Base-by-base conservation (phyloP, 1,140 invertebrate genomes). In the Drosophila littoralis region DNA sequence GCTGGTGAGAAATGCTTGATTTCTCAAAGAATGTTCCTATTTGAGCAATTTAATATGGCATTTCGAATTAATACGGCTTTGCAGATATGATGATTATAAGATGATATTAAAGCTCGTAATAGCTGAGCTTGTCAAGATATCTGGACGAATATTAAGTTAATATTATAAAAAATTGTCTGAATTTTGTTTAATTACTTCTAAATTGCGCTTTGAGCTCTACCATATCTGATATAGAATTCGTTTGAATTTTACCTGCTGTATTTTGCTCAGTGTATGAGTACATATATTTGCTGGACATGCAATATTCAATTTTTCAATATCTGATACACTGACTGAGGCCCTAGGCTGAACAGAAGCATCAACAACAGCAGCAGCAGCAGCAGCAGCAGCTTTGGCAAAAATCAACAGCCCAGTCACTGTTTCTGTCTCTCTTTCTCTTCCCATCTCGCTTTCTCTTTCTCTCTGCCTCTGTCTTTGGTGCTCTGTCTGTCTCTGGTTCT, bases 251-350 rank as follows among this genome's bases (percentile, higher is more conserved):
- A 13, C n/a, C 7, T 35, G 6, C 9, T 5, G 0, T 22, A 7
- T 28, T 70, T 58, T 9, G 45, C 10, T 22, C 67, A 68, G 75
- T 81, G 75, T 63, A 69, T 52, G 48, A 43, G 15, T 54, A 42
- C 17, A n/a, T 51, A 48, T 55, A 63, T 46, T 70, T 75, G 58
- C 73, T 77, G 68, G 73, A 77, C 84, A 80, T 89, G 84, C 80
- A 88, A 88, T 88, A 88, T 88, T 88, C 84, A 89, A 88, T 89
- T 88, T 88, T 89, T 83, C 83, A 88, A 88, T 88, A 88, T 88
- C 83, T 88, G 84, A 71, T 80, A 82, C 81, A 64, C 68, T 67
- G 76, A 46, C 60, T 50, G 50, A 70, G 67, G 50, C 66, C 43
- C 66, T 46, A 70, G 72, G 67, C 66, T 64, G 17, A 12, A 63